Conservation (phyloP, 2,113 vertebrate species). For the Sus scrofa region T2T-Sscrofa CM000826.6:130517001-130517500, state of each 20-base stretch:
- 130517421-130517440: slow-evolving; percentile 60
- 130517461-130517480: slow-evolving; percentile 78
- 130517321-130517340: slow-evolving; percentile 67
- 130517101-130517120: background rate
- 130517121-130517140: background rate
- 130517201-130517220: background rate
- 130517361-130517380: slow-evolving; percentile 34
- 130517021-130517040: background rate
- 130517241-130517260: background rate
- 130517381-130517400: slow-evolving; percentile 62
- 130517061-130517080: background rate
- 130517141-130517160: background rate
- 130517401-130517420: slow-evolving; percentile 73
- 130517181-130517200: slow-evolving; percentile 31
- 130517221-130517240: slow-evolving; percentile 60
- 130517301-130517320: slow-evolving; percentile 74
- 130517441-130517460: slow-evolving; percentile 63
- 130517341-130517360: slow-evolving; percentile 71
- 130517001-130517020: background rate
- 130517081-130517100: background rate
- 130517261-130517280: slow-evolving; percentile 58
- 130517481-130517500: slow-evolving; percentile 80
- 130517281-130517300: slow-evolving; percentile 56
- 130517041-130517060: background rate
- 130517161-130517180: background rate